Conservation (phyloP, 2,888 invertebrate species). For the Cheilosia urbana region DNA sequence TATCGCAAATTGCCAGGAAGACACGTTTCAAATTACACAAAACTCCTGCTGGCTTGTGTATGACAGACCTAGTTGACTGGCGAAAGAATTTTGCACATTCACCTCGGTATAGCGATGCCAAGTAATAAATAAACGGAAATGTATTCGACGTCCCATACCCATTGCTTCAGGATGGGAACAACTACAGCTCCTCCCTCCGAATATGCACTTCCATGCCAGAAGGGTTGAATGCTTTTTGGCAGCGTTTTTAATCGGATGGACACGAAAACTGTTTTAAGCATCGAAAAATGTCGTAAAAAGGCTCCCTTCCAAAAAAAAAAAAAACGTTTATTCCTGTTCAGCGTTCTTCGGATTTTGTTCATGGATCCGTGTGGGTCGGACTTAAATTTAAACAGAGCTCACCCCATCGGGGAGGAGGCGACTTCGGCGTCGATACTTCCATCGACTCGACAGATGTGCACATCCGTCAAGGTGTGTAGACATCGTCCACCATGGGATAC, state of each 20-base stretch:
- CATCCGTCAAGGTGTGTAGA: slow-evolving; percentile 57
- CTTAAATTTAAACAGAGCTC: slow-evolving; percentile 44
- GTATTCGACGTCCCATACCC: slow-evolving; percentile 47
- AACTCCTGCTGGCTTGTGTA: slow-evolving; percentile 45
- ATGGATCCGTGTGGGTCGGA: not conserved
- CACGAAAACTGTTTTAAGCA: slow-evolving; percentile 16
- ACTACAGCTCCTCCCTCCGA: not conserved
- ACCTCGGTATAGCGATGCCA: slow-evolving; percentile 58
- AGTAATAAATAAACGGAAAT: slow-evolving; percentile 73
- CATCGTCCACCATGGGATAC: slow-evolving; percentile 23
- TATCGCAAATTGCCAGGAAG: slow-evolving; percentile 74
- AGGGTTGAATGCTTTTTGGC: slow-evolving; percentile 52
- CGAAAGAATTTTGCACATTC: slow-evolving; percentile 44
- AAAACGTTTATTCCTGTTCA: slow-evolving; percentile 13
- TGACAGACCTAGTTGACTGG: slow-evolving; percentile 37
- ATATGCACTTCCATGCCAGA: slow-evolving; percentile 47
- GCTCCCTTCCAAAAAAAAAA: not conserved
- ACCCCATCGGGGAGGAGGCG: not conserved
- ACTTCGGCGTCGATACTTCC: not conserved
- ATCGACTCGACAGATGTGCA: slow-evolving; percentile 36
- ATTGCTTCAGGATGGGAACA: slow-evolving; percentile 15
- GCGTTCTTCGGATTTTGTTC: not conserved
- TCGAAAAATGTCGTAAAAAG: slow-evolving; percentile 3
- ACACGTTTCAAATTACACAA: slow-evolving; percentile 70
- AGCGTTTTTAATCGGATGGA: slow-evolving; percentile 34